A percentile compares a stretch with the other conserved stretches of the same genome.
phyloP scores from a whole-genome alignment of 2,113 vertebrate species.

The Chelonoidis abingdonii region DNA sequence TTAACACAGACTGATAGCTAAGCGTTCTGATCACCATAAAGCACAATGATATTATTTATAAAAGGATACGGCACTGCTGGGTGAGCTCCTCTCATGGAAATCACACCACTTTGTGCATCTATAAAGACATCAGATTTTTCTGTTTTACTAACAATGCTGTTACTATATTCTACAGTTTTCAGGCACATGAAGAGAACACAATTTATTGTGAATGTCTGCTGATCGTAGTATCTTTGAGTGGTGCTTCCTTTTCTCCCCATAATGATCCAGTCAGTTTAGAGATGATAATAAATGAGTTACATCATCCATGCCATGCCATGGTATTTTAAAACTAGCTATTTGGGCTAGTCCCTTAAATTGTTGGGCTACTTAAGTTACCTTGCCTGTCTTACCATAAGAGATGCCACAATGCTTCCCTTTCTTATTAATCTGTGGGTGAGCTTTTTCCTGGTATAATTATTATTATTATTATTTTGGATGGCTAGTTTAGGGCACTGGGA shows the following conservation, averaged over 20 bases:
- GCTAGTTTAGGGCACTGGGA: not conserved
- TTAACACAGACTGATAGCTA: slow-evolving; percentile 59
- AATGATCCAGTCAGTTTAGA: slow-evolving; percentile 54
- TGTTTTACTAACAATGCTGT: slow-evolving; percentile 61
- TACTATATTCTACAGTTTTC: slow-evolving; percentile 50
- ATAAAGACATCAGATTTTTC: slow-evolving; percentile 46
- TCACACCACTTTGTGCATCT: slow-evolving; percentile 45
- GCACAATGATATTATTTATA: slow-evolving; percentile 43
- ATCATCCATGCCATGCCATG: not conserved
- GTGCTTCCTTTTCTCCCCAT: not conserved
- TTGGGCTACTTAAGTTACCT: not conserved
- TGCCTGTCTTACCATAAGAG: not conserved
- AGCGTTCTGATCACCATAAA: slow-evolving; percentile 38
- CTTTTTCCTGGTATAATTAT: not conserved
- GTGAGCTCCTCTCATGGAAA: slow-evolving; percentile 52
- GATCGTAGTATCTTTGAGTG: not conserved
- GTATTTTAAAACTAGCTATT: not conserved
- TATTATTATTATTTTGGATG: not conserved
- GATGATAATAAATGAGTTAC: slow-evolving; percentile 20
- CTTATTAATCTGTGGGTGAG: not conserved
- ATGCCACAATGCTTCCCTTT: slow-evolving; percentile 17
- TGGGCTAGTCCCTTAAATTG: not conserved
- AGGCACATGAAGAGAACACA: slow-evolving; percentile 52
- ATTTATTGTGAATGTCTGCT: slow-evolving; percentile 38
- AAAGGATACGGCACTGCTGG: not conserved